A percentile compares a stretch with the other conserved stretches of the same genome.
Evolutionary conservation across 1,140 invertebrate genomes (phyloP).

Genomic region (Aplysia californica): DNA sequence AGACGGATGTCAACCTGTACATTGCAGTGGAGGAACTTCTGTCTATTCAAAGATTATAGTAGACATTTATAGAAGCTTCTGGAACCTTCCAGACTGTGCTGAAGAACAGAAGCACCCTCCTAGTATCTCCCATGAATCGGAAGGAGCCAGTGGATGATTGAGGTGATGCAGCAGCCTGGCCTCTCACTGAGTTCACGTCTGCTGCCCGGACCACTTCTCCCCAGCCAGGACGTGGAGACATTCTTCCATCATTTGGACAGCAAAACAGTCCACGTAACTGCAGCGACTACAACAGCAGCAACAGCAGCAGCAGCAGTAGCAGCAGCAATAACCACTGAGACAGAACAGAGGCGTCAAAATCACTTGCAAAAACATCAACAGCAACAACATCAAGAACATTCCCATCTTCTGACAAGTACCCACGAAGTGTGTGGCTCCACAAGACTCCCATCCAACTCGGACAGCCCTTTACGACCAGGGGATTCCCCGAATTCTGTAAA

Average conservation of each 20-base stretch:
- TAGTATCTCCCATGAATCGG: too few species aligned
- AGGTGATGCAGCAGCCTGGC: background rate
- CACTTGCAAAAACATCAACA: background rate
- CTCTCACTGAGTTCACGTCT: background rate
- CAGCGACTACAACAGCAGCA: background rate
- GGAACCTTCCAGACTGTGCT: too few species aligned
- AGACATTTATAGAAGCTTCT: too few species aligned
- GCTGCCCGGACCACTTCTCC: constrained; percentile 3
- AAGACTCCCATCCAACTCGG: background rate
- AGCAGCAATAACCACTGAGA: background rate
- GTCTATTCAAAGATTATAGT: too few species aligned
- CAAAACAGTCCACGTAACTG: background rate
- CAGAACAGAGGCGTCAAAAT: background rate
- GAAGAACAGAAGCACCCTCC: too few species aligned
- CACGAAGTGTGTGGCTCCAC: background rate
- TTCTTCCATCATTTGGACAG: constrained; percentile 17
- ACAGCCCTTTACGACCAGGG: background rate
- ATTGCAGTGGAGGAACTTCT: too few species aligned
- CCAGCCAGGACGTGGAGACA: constrained; percentile 11
- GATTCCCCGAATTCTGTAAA: too few species aligned
- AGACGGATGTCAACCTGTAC: too few species aligned
- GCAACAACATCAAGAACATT: background rate
- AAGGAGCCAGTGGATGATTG: too few species aligned
- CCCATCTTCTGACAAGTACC: background rate
- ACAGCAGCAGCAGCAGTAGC: background rate